phyloP scores from a whole-genome alignment of 2,888 invertebrate species.

The Lysandra coridon region DNA sequence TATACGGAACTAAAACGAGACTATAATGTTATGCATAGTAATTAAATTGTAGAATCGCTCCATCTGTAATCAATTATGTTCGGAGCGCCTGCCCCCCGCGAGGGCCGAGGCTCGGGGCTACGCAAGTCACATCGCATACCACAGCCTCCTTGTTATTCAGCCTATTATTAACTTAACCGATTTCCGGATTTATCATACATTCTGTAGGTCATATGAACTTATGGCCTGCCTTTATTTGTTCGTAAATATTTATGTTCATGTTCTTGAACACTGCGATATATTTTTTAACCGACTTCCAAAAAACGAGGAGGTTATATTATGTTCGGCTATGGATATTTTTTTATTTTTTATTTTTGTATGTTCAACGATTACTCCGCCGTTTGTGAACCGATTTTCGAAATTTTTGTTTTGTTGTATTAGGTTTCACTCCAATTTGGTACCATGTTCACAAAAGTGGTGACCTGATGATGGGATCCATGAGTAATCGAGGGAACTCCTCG shows the following conservation, averaged over 20 bases:
- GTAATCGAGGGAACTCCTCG: too few relatives aligned
- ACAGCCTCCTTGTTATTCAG: constrained; percentile 12
- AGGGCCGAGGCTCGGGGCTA: constrained; percentile 42
- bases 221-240: constrained; percentile 17
- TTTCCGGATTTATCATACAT: constrained; percentile 22
- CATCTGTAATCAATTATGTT: constrained; percentile 57
- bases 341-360: too few relatives aligned
- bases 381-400: too few relatives aligned
- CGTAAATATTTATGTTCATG: constrained; percentile 15
- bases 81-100: constrained; percentile 44
- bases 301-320: too few relatives aligned
- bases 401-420: too few relatives aligned
- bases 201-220: constrained; percentile 13
- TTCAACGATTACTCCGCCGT: too few relatives aligned
- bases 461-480: too few relatives aligned
- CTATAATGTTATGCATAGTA: constrained; percentile 40
- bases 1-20: constrained; percentile 29
- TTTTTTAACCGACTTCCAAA: background rate
- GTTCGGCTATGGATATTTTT: too few relatives aligned
- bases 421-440: too few relatives aligned
- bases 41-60: constrained; percentile 55
- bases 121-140: constrained; percentile 34
- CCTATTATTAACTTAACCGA: constrained; percentile 21
- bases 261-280: constrained; percentile 8
- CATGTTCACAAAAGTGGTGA: too few relatives aligned